A percentile compares a stretch with the other conserved stretches of the same genome.
Evolutionary conservation across 2,113 vertebrate species (phyloP).

Genomic region (Calyptomena viridis): DNA sequence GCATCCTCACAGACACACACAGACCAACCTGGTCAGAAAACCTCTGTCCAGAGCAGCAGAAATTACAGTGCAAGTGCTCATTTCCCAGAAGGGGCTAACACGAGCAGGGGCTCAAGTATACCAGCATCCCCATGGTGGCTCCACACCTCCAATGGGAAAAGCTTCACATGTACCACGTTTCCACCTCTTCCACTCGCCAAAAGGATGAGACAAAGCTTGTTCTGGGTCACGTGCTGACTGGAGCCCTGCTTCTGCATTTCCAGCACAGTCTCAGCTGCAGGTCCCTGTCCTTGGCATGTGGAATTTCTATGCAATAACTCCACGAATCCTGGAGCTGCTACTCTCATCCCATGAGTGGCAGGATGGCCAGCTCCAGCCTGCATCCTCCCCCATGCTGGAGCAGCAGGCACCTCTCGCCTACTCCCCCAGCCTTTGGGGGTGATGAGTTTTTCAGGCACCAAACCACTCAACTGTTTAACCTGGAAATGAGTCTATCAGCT

Average conservation of each 20-base stretch:
- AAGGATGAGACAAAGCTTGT: not conserved
- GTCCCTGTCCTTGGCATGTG: not conserved
- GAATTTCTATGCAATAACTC: not conserved
- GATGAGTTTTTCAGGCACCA: not conserved
- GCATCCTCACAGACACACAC: not conserved
- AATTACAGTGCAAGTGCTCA: not conserved
- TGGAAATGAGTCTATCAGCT: not conserved
- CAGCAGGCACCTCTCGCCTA: accelerated
- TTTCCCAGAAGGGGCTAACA: not conserved
- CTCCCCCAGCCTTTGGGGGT: not conserved
- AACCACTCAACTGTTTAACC: not conserved
- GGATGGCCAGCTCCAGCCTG: not conserved
- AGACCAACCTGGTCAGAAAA: not conserved
- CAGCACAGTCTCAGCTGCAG: not conserved
- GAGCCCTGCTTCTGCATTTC: not conserved
- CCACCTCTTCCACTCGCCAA: accelerated
- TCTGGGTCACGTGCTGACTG: accelerated
- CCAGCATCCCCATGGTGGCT: not conserved
- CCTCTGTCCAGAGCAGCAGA: not conserved
- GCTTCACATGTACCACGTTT: accelerated
- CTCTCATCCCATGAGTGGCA: not conserved
- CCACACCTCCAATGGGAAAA: not conserved
- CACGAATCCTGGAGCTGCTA: accelerated
- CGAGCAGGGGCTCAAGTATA: not conserved
- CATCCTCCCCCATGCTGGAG: accelerated